Conservation (phyloP, 2,113 vertebrate species). For the Phyllopteryx taeniolatus region DNA sequence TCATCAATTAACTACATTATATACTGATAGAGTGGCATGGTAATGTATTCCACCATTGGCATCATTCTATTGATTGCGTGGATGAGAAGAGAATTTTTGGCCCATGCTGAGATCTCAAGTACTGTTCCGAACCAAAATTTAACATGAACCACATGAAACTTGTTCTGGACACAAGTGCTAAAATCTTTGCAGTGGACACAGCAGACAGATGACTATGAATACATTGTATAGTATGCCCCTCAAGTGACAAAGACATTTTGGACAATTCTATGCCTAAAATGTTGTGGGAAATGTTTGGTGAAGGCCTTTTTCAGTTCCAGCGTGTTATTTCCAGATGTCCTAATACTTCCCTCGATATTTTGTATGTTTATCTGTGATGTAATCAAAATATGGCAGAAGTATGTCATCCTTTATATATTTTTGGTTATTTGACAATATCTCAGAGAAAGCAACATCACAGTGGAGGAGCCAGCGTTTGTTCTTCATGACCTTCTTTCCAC, state of each 20-base stretch:
- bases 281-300: neutral
- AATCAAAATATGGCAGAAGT: neutral
- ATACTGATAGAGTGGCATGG: too few species aligned
- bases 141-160: neutral
- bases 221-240: neutral
- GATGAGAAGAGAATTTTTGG: neutral
- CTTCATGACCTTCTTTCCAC: conserved; percentile 22
- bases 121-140: neutral
- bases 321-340: neutral
- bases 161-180: neutral
- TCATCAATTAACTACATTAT: too few species aligned
- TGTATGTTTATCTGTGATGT: neutral
- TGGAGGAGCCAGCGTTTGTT: conserved; percentile 4
- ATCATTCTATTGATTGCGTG: neutral
- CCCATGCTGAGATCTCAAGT: neutral
- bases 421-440: neutral
- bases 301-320: neutral
- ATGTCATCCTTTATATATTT: neutral
- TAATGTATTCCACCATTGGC: neutral
- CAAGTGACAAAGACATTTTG: neutral
- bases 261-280: neutral
- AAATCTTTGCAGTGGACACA: neutral
- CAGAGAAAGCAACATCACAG: neutral
- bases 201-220: neutral
- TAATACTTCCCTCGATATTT: too few species aligned